Percentiles rank a stretch among this genome's conserved stretches.
Evolutionary conservation across 2,888 invertebrate species (phyloP).

Genomic region (Tenthredo notha): DNA sequence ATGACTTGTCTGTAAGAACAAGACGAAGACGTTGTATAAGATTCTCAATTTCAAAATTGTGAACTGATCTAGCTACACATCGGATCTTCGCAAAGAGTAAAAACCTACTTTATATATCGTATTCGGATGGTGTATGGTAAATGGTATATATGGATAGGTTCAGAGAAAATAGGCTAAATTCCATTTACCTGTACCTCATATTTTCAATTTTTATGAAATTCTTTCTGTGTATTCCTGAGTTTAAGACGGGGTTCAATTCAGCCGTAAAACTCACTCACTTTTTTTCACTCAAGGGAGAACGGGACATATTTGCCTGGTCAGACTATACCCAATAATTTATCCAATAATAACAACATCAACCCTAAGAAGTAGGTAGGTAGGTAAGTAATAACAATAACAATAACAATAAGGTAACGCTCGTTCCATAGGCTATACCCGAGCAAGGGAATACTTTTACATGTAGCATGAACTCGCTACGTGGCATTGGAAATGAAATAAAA

Average conservation of each 20-base stretch:
- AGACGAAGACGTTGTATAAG: background rate
- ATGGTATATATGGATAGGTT: background rate
- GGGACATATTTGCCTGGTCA: constrained; percentile 1
- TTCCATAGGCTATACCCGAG: background rate
- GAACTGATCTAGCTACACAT: background rate
- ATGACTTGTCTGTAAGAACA: background rate
- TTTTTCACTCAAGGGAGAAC: constrained; percentile 6
- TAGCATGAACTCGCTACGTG: background rate
- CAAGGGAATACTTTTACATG: constrained; percentile 19
- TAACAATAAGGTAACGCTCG: constrained; percentile 5
- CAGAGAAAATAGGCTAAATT: background rate
- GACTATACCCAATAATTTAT: constrained; percentile 24
- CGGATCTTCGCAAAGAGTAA: background rate
- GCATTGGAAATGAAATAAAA: constrained; percentile 41
- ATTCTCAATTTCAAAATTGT: background rate
- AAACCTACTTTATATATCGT: background rate
- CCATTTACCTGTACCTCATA: background rate
- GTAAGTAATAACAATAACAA: constrained; percentile 17
- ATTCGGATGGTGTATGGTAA: too few relatives aligned
- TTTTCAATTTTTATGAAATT: constrained; percentile 3
- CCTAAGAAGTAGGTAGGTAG: background rate
- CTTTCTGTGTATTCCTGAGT: background rate
- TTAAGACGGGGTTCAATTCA: background rate
- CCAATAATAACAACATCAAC: constrained; percentile 25
- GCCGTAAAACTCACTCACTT: background rate